Conservation (phyloP, 2,113 vertebrate species). For the Fregata magnificens region DNA sequence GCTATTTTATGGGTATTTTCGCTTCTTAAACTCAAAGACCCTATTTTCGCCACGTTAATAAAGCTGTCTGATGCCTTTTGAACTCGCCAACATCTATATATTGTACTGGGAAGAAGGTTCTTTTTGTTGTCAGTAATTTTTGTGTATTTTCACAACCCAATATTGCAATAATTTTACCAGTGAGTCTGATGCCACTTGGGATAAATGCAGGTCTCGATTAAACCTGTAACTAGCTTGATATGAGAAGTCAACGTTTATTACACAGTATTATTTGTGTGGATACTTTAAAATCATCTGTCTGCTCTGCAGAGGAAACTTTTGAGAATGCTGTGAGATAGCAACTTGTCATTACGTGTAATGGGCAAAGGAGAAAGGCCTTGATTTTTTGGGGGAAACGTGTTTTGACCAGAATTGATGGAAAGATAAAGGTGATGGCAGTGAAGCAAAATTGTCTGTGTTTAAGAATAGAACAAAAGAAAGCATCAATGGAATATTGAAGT, state of each 20-base stretch:
- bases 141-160: constrained; percentile 7
- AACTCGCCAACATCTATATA: not conserved
- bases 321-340: not conserved
- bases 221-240: constrained; percentile 43
- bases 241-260: constrained; percentile 40
- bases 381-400: not conserved
- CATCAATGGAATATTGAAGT: not conserved
- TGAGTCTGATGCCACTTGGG: not conserved
- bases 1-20: not conserved
- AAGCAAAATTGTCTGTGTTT: not conserved
- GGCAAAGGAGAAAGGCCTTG: not conserved
- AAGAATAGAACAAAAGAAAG: not conserved
- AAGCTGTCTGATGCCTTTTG: not conserved
- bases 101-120: not conserved
- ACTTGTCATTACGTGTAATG: constrained; percentile 18
- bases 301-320: constrained; percentile 1
- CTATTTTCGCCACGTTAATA: constrained; percentile 3
- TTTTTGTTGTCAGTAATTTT: constrained; percentile 23
- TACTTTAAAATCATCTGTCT: not conserved
- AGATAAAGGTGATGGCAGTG: not conserved
- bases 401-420: not conserved
- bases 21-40: not conserved
- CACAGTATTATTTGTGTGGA: not conserved
- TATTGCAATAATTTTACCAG: constrained; percentile 31
- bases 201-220: constrained; percentile 44